Evolutionary conservation across 2,797 vertebrate species (phyloP), one percentile per base, ranked within the genome.

Genomic region (Micromesistius poutassou): DNA sequence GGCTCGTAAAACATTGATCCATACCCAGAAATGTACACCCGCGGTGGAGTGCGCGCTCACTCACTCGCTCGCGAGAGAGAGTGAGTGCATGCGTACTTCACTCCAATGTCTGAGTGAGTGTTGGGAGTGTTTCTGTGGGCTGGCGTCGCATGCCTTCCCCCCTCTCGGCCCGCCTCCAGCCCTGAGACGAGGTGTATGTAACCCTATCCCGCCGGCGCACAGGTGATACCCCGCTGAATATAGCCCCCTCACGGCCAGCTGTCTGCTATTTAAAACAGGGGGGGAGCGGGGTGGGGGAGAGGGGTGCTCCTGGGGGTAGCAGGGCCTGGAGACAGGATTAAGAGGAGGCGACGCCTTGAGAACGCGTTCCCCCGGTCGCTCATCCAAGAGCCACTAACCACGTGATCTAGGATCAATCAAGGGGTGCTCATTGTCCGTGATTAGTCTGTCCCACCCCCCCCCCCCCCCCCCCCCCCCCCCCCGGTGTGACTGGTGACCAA

Each of bases 211-310:
- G 77, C 30, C 28, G 82, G 78, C 80, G 85, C 93, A 93, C 91
- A 94, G 93, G 93, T 94, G 92, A 94, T 91, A 90, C 89, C 84
- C 86, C 82, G 90, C 93, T 94, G 90, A 92, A 94, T 94, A 93
- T 94, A 94, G 93, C 90, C 82, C 82, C 82, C 86, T 84, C 81
- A 87, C 85, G 86, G 89, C 93, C 93, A 94, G 92, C 93, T 95
- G 94, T 77, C 83, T 77, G 92, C 94, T 94, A 94, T 95, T 95
- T 94, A 93, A 94, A 95, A 93, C 89, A 75, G 75, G 82, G 84
- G 55, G 50, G 79, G 31, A 80, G 73, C 79, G 82, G 73, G 42
- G 75, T 74, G 75, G 74, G 83, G 87, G 55, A 30, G 46, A 68
- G 76, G 72, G 76, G 74, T 72, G 3, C 46, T 77, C 78, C 50